Conservation (phyloP, 2,797 vertebrate species). For the Tauraco hartlaubi region DNA sequence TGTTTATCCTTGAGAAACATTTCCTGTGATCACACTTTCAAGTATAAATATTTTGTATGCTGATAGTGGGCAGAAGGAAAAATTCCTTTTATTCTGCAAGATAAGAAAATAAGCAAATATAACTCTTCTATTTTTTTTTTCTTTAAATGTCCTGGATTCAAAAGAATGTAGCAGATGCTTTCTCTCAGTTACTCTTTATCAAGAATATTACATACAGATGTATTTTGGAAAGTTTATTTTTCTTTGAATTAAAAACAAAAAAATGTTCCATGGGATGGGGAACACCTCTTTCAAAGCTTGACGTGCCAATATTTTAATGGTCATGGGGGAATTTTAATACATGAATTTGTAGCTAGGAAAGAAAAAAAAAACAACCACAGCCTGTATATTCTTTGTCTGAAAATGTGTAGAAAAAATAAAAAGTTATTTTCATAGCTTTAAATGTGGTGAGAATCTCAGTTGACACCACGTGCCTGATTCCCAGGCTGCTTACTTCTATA, state of each 20-base stretch:
- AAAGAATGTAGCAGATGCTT: slow-evolving; percentile 56
- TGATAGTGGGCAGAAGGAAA: background rate
- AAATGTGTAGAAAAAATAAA: background rate
- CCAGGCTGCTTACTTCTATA: background rate
- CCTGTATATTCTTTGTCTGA: background rate
- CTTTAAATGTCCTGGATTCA: background rate
- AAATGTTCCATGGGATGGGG: background rate
- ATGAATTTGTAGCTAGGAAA: background rate
- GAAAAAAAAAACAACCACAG: background rate
- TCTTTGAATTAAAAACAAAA: slow-evolving; percentile 16
- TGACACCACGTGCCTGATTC: accelerated
- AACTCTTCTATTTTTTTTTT: slow-evolving; percentile 8
- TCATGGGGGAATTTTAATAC: background rate
- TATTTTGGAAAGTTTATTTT: slow-evolving; percentile 55
- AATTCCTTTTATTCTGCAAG: slow-evolving; percentile 36
- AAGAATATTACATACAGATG: slow-evolving; percentile 59
- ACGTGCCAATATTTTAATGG: background rate
- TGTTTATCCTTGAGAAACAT: slow-evolving; percentile 19
- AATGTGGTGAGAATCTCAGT: background rate
- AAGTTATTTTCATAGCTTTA: background rate
- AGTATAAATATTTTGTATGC: slow-evolving; percentile 39
- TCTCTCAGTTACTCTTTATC: slow-evolving; percentile 58
- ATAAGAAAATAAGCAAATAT: slow-evolving; percentile 50
- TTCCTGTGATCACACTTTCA: slow-evolving; percentile 38
- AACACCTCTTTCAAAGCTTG: slow-evolving; percentile 9